Evolutionary conservation across 2,113 vertebrate genomes (phyloP), one percentile per base, ranked within the genome.

Genomic region (Scartelaos histophorus): DNA sequence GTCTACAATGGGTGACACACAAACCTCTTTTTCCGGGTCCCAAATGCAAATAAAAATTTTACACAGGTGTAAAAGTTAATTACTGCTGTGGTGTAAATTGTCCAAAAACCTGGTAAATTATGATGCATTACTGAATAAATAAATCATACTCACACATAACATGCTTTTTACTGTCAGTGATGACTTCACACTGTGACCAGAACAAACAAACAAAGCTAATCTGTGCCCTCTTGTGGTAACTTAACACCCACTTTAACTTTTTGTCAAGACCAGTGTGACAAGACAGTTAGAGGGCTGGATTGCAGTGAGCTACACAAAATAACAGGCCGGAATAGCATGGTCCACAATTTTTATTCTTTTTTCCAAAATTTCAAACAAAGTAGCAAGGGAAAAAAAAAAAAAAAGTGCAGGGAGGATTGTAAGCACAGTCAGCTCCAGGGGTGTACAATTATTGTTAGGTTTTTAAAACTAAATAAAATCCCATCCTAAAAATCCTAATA

Each of bases 221-320:
- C 61, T 64, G 34, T 64, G 61, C 61, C 61, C 61, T 43, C 61
- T 43, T 64, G 61, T 64, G 61, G 61, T n/a, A 64, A 64, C 3
- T n/a, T n/a, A n/a, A 64, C 7, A 38, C 19, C 61, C 34, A 62
- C 58, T 19, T 62, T 62, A 0, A 64, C 61, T 12, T 6, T 29
- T 17, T 9, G 16, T 13, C 57, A 29, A 29, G 29, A 29, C 29
- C n/a, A n/a, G n/a, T n/a, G n/a, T n/a, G n/a, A n/a, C n/a, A n/a
- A n/a, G n/a, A n/a, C n/a, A n/a, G n/a, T n/a, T n/a, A n/a, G n/a
- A n/a, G n/a, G n/a, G n/a, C n/a, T n/a, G n/a, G n/a, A n/a, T n/a
- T n/a, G n/a, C n/a, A n/a, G n/a, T n/a, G n/a, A n/a, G n/a, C n/a
- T n/a, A n/a, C n/a, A n/a, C n/a, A n/a, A n/a, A n/a, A n/a, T n/a